Base-by-base conservation (phyloP, 2,113 vertebrate genomes). In the Cyprinodon variegatus region DNA sequence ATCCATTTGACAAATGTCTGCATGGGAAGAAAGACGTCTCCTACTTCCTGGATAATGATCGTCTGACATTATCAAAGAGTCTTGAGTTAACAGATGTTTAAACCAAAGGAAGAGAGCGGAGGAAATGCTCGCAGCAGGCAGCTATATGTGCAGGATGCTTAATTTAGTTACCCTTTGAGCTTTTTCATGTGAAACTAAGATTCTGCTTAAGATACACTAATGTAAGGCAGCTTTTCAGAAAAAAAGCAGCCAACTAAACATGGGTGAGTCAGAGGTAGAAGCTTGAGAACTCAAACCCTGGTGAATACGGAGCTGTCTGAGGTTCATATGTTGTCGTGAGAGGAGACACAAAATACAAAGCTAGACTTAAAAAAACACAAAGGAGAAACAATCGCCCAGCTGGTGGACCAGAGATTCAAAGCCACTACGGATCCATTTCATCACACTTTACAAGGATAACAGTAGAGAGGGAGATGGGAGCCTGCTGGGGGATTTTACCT, bases 401-500 rank as follows among this genome's bases (percentile, higher is more conserved):
- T 88, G 86, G 70, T 83, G 82, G 53, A n/a, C 41, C 29, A 68
- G 77, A 70, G 91, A 83, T 82, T 71, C 83, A 83, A 78, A 86
- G 70, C 74, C 70, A 89, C 76, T 39, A 50, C 71, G 68, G 37
- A 72, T 65, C 62, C 67, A 83, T 72, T 75, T 77, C 70, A 81
- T 59, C 40, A 48, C 68, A 74, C 48, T 45, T n/a, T 59, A 57
- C 57, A 60, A 38, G 74, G 45, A 66, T 41, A 63, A 9, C 4
- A 10, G 9, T 43, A 63, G 36, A 40, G n/a, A 11, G 53, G 39
- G 29, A 60, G 60, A 65, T 65, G 68, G 46, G 57, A 84, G 9
- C 62, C 64, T 69, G 68, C 64, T 59, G 29, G 7, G 37, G 15
- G 12, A 65, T 76, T 81, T 94, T 86, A 98, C 97, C 96, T 90